Conservation (phyloP, 2,888 invertebrate genomes). For the Iselma pallidipennis region DNA sequence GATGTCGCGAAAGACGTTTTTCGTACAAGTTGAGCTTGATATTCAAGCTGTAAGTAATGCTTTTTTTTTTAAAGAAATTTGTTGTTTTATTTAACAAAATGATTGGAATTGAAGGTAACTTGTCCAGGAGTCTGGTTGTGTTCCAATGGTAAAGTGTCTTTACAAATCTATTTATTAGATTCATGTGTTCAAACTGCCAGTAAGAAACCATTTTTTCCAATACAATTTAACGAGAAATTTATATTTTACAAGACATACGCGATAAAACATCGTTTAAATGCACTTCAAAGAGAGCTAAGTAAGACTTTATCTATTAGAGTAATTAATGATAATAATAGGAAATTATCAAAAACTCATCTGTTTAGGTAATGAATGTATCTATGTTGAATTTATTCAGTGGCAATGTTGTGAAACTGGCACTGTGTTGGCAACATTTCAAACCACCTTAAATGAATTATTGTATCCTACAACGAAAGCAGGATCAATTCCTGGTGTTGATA, state of each 20-base stretch:
- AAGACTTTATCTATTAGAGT: constrained; percentile 30
- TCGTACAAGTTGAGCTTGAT: constrained; percentile 63
- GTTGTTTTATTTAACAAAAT: neutral
- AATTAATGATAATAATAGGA: neutral
- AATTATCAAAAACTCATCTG: constrained; percentile 15
- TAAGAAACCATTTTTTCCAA: constrained; percentile 71
- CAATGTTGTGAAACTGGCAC: constrained; percentile 56
- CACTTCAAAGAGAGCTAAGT: constrained; percentile 56
- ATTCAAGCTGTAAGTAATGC: constrained; percentile 59
- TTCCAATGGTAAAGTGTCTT: constrained; percentile 74
- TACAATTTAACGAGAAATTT: constrained; percentile 72
- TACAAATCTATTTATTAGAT: constrained; percentile 71
- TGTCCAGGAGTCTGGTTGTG: constrained; percentile 89
- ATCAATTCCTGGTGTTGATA: constrained; percentile 61
- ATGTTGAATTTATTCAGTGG: constrained; percentile 70
- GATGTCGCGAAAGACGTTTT: constrained; percentile 59
- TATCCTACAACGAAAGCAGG: constrained; percentile 64
- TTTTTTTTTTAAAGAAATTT: constrained; percentile 7
- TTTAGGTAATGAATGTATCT: constrained; percentile 64
- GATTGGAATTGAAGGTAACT: constrained; percentile 62
- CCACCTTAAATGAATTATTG: constrained; percentile 66
- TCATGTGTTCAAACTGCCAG: constrained; percentile 70
- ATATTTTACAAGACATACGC: constrained; percentile 66
- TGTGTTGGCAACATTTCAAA: constrained; percentile 67
- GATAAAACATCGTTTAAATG: constrained; percentile 53